These are phyloP conservation scores for Hirtodrosophila duncani DNA, from an alignment of 2,888 invertebrate genomes.

Conservation along the genomic window DNA sequence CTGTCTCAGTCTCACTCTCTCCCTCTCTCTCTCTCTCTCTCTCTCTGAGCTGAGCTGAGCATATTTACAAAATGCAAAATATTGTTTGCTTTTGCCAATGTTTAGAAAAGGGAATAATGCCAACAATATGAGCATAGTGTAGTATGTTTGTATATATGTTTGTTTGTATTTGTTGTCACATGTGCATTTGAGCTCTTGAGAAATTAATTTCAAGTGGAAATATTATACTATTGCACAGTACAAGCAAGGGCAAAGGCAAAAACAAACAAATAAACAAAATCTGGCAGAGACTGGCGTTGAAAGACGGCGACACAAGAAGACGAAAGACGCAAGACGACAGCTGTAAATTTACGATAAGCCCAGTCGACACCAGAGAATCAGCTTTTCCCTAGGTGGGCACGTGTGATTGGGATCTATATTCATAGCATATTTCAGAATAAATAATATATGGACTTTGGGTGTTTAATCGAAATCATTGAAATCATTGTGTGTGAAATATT, in stretches of 20 bases:
- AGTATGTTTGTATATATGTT: conserved; percentile 9
- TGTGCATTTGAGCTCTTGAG: conserved; percentile 74
- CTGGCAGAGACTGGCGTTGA: conserved; percentile 13
- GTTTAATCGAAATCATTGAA: too few species aligned
- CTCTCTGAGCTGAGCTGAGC: conserved; percentile 6
- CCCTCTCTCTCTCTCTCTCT: conserved; percentile 22
- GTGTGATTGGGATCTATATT: too few species aligned
- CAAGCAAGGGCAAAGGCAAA: conserved; percentile 38
- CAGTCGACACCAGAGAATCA: conserved; percentile 21
- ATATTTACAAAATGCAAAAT: conserved; percentile 30
- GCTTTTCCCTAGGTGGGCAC: not conserved
- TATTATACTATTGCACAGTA: too few species aligned
- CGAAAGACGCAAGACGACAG: conserved; percentile 40
- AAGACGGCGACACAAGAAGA: not conserved
- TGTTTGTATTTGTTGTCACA: conserved; percentile 45
- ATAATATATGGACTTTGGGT: too few species aligned
- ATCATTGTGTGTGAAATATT: too few species aligned
- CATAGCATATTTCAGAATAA: too few species aligned
- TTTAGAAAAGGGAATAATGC: conserved; percentile 58
- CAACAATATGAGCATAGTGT: conserved; percentile 12
- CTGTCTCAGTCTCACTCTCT: conserved; percentile 21
- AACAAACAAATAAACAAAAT: conserved; percentile 56
- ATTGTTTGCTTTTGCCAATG: conserved; percentile 58
- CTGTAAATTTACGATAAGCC: conserved; percentile 61
- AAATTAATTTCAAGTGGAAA: conserved; percentile 72